Percentiles rank a stretch among this genome's conserved stretches.
Conservation (phyloP, 2,888 invertebrate genomes). For the Lasius platythorax region DNA sequence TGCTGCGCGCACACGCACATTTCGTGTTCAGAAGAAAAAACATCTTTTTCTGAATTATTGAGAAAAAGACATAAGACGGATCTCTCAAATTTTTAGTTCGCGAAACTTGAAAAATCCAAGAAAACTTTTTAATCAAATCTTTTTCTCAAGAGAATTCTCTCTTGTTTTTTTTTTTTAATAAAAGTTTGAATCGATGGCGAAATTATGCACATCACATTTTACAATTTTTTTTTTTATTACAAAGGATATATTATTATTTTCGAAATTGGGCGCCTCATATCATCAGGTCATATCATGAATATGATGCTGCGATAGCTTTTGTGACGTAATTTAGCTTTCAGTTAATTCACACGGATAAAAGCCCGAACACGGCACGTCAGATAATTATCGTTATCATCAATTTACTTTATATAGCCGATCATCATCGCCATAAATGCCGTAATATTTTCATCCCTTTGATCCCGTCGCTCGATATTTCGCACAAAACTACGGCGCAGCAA, state of each 20-base stretch:
- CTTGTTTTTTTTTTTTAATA: not conserved
- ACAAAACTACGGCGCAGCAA: not conserved
- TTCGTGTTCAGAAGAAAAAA: not conserved
- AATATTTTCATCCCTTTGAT: constrained; percentile 9
- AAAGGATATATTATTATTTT: constrained; percentile 24
- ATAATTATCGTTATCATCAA: constrained; percentile 38
- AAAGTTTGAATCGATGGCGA: not conserved
- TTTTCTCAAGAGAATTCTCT: not conserved
- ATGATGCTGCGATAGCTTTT: constrained; percentile 22
- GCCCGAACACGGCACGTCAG: not conserved
- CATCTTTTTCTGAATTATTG: not conserved
- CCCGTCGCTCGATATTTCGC: not conserved
- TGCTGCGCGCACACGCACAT: not conserved
- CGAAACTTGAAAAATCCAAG: not conserved
- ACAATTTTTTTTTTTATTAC: constrained; percentile 17
- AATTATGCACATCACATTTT: not conserved
- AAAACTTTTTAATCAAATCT: constrained; percentile 10
- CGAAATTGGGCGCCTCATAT: not conserved
- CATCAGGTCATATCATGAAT: not conserved
- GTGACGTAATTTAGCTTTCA: constrained; percentile 38
- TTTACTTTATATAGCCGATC: constrained; percentile 38
- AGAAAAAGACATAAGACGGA: not conserved
- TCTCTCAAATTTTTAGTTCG: not conserved
- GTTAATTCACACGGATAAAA: constrained; percentile 31
- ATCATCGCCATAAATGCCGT: constrained; percentile 9